A percentile compares a stretch with the other conserved stretches of the same genome.
phyloP scores from a whole-genome alignment of 1,140 invertebrate species.

The Mercenaria mercenaria region DNA sequence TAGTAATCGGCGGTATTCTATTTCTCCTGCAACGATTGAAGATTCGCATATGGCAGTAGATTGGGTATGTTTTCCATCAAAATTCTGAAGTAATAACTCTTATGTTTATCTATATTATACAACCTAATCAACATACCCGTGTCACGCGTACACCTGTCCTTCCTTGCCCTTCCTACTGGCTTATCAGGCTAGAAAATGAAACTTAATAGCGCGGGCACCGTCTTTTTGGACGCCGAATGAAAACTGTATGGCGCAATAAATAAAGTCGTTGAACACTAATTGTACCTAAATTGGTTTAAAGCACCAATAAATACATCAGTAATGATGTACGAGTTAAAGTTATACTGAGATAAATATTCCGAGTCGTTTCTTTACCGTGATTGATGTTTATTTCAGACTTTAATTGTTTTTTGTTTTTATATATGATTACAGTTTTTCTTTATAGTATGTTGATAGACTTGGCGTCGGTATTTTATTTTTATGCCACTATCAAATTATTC shows the following conservation, averaged over 20 bases:
- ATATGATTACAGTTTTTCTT: neutral
- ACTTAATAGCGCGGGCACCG: neutral
- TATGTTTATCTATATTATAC: conserved; percentile 44
- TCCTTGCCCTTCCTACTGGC: conserved; percentile 14
- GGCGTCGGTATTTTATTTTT: neutral
- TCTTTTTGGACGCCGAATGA: neutral
- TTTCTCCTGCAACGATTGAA: neutral
- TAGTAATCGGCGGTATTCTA: neutral
- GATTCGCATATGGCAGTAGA: neutral
- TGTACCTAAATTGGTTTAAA: conserved; percentile 51
- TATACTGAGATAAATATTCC: conserved; percentile 5
- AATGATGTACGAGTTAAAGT: neutral
- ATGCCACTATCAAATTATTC: neutral
- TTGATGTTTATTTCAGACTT: neutral
- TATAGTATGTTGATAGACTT: neutral
- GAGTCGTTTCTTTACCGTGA: neutral
- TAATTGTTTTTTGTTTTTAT: conserved; percentile 29
- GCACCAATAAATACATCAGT: conserved; percentile 44
- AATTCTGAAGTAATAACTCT: conserved; percentile 48
- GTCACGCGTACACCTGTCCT: conserved; percentile 58
- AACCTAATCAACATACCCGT: conserved; percentile 50
- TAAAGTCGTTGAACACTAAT: conserved; percentile 17
- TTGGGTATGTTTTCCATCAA: conserved; percentile 51
- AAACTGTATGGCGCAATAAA: conserved; percentile 37
- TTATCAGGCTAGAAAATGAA: conserved; percentile 32